phyloP scores from a whole-genome alignment of 2,888 invertebrate species.

The Ectemnius cavifrons region DNA sequence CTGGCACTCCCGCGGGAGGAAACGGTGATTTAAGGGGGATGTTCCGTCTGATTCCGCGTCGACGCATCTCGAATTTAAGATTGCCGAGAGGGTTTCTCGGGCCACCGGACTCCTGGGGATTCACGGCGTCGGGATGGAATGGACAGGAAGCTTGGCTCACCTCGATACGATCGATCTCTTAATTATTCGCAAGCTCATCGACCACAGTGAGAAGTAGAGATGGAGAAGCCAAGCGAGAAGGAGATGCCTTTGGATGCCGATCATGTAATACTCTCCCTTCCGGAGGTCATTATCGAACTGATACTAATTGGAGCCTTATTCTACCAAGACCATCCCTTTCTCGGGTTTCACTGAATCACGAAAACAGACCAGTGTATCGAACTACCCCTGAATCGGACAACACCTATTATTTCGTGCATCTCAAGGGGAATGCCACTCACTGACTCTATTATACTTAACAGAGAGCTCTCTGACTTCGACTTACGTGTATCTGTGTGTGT shows the following conservation, averaged over 20 bases:
- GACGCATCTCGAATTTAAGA: constrained; percentile 53
- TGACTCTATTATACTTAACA: neutral
- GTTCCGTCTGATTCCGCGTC: constrained; percentile 52
- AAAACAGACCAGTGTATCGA: no score
- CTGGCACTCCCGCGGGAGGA: constrained; percentile 19
- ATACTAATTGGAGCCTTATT: no score
- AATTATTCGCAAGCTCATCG: constrained; percentile 36
- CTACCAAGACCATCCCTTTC: no score
- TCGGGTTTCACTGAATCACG: no score
- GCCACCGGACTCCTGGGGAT: constrained; percentile 28
- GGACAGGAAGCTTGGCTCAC: constrained; percentile 16
- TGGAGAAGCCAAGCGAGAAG: neutral
- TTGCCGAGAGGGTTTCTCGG: constrained; percentile 36
- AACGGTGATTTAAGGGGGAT: constrained; percentile 38
- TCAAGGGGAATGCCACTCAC: neutral
- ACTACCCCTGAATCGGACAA: neutral
- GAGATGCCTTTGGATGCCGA: neutral
- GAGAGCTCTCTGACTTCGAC: constrained; percentile 29
- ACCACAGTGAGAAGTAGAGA: neutral
- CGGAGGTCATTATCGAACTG: no score
- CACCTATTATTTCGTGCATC: neutral
- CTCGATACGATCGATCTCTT: constrained; percentile 38
- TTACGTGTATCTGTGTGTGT: constrained; percentile 14
- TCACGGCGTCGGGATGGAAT: constrained; percentile 24
- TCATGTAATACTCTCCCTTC: no score